Evolutionary conservation across 2,113 vertebrate species (phyloP), one percentile per base, ranked within the genome.

Genomic region (Oxyruncus cristatus): DNA sequence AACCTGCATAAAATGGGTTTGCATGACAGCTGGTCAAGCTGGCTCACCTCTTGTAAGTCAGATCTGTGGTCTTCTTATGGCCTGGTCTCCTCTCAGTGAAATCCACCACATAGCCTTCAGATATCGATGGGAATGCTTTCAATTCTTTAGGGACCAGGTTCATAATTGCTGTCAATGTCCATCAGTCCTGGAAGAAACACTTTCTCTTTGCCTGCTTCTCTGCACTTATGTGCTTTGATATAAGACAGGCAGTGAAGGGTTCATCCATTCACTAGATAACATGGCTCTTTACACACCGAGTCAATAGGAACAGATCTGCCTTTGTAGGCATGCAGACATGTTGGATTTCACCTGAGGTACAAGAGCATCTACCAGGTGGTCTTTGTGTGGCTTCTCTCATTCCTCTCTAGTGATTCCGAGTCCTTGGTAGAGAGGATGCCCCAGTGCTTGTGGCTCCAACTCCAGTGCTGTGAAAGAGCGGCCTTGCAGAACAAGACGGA

Each of bases 231-330:
- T 50, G 12, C 41, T 41, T 41, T 28, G 18, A 8, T n/a, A 1
- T 6, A 14, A 59, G 44, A 14, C 0, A 9, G 27, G 13, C 23
- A 39, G n/a, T 4, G 39, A 42, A 33, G 44, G 28, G 8, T 19
- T 85, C 15, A 28, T 52, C 33, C 0, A 0, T 16, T 39, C 3
- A 1, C 1, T 3, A 7, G 21, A 11, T 16, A 37, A 37, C 1
- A 2, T 10, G 42, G 35, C 23, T 85, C 17, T 53, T 23, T 22
- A 2, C 0, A 3, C 37, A 62, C 5, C 44, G 24, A 39, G 7
- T 30, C 62, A 8, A 0, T 5, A 30, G 55, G 63, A 91, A 17
- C 28, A 80, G 37, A 27, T 42, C 63, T 80, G 55, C 4, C 0
- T 81, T 39, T 70, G 35, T 4, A 33, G 66, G 22, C 13, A 28